Base-by-base conservation (phyloP, 2,888 invertebrate species). In the Hoplodrina ambigua region DNA sequence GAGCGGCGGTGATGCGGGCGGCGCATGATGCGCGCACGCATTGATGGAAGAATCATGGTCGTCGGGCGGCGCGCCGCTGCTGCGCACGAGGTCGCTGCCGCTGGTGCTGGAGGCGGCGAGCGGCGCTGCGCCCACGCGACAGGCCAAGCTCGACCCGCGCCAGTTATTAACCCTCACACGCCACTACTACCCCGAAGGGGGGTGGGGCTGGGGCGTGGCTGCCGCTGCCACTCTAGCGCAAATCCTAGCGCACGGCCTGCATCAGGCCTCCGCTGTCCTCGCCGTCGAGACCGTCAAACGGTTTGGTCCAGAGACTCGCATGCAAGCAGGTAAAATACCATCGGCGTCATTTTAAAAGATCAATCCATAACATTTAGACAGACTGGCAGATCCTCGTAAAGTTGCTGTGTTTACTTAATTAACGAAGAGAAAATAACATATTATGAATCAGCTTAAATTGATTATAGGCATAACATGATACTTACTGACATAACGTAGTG, bases 111-210 rank as follows among this genome's bases (percentile, higher is more conserved):
- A 97, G 80, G 93, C 93, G 83, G 91, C 94, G 82, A 96, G 94
- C 85, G 93, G 91, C 75, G 90, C 93, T 76, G 95, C 95, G 80
- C 95, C 95, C 84, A 88, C 93, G 89, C 94, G 92, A 87, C 93
- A 92, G 90, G 89, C 92, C 89, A 96, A 90, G 90, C 95, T 95
- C 89, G 96, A 95, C 90, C 96, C 96, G 53, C 96, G 96, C 74
- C 96, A 96, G 74, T 92, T 97, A 83, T 95, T 97, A 68, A 97
- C 97, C 11, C 96, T 97, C 81, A 97, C 97, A 81, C 97, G 98
- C 86, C 98, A 98, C 88, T 98, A 98, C 93, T 98, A 98, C 92
- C 98, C 98, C 46, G 98, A 98, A 92, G 98, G 98, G 10, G 98
- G 98, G 0, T 98, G 98, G 98, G 98, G 98, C 8, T 98, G 98